These are phyloP conservation scores for Myotis vivesi DNA, from an alignment of 2,797 vertebrate species.

Conservation along the genomic window DNA sequence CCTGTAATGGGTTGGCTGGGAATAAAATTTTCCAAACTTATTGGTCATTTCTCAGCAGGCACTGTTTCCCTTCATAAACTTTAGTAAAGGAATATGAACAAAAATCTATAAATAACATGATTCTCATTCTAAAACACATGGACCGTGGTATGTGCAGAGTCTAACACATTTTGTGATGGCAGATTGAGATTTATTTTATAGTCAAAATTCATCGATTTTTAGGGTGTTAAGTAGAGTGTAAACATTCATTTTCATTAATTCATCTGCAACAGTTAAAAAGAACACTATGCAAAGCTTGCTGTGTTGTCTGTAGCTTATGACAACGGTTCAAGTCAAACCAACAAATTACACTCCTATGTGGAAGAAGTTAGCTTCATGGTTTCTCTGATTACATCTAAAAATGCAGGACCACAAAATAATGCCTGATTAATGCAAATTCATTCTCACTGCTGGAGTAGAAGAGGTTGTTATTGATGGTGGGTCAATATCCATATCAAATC, in stretches of 20 bases:
- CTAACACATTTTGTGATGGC: conserved; percentile 45
- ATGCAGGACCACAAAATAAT: conserved; percentile 35
- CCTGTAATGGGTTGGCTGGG: not conserved
- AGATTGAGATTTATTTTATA: conserved; percentile 34
- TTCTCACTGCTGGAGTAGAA: conserved; percentile 40
- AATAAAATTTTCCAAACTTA: conserved; percentile 46
- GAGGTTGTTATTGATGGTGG: conserved; percentile 19
- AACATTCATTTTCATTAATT: conserved; percentile 60
- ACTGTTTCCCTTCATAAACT: conserved; percentile 29
- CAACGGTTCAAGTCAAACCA: conserved; percentile 27
- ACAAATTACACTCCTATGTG: not conserved
- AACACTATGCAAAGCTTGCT: not conserved
- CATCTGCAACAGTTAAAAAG: conserved; percentile 1
- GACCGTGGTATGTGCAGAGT: not conserved
- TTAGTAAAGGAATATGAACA: conserved; percentile 23
- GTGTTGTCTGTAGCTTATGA: not conserved
- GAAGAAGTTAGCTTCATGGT: conserved; percentile 23
- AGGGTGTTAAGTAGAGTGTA: conserved; percentile 29
- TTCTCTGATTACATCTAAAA: conserved; percentile 57
- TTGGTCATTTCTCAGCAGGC: conserved; percentile 33
- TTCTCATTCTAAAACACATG: conserved; percentile 38
- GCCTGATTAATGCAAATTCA: conserved; percentile 55
- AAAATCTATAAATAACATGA: not conserved
- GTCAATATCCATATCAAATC: conserved; percentile 59
- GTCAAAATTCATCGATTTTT: conserved; percentile 22